phyloP scores from a whole-genome alignment of 1,140 invertebrate genomes.

The Drosophila kohkoa region DNA sequence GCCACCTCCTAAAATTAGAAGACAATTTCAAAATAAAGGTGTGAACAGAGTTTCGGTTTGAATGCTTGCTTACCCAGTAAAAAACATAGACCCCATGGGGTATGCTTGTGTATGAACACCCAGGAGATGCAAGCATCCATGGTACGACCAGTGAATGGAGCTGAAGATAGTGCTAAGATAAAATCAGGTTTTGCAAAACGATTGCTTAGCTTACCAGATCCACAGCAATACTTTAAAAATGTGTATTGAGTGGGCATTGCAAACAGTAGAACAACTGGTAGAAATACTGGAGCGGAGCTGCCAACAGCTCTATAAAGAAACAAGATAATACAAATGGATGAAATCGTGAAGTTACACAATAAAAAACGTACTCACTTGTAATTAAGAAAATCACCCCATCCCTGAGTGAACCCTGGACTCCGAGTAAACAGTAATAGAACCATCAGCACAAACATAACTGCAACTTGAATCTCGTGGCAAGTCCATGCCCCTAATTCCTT shows the following conservation, averaged over 20 bases:
- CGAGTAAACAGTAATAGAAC: slow-evolving; percentile 94
- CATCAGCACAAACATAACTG: slow-evolving; percentile 90
- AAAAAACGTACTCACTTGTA: slow-evolving; percentile 47
- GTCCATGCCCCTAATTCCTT: slow-evolving; percentile 90
- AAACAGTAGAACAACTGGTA: slow-evolving; percentile 90
- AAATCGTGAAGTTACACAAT: background rate
- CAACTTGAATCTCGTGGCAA: slow-evolving; percentile 92
- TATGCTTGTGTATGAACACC: slow-evolving; percentile 50
- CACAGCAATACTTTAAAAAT: slow-evolving; percentile 69
- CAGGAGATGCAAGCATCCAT: slow-evolving; percentile 67
- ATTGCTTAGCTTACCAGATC: slow-evolving; percentile 35
- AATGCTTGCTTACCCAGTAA: slow-evolving; percentile 46
- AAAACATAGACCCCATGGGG: slow-evolving; percentile 62
- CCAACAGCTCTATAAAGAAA: slow-evolving; percentile 86
- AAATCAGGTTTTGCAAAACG: background rate
- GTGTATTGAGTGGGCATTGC: slow-evolving; percentile 90
- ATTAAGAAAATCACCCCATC: slow-evolving; percentile 67
- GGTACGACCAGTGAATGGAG: slow-evolving; percentile 52
- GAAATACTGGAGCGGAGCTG: slow-evolving; percentile 92
- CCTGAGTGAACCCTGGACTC: slow-evolving; percentile 87
- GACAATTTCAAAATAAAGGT: background rate
- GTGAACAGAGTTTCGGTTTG: background rate
- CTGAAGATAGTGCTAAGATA: slow-evolving; percentile 14
- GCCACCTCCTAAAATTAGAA: slow-evolving; percentile 88
- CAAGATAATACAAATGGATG: background rate